phyloP scores from a whole-genome alignment of 2,888 invertebrate species.

The Rhyacophila evoluta region DNA sequence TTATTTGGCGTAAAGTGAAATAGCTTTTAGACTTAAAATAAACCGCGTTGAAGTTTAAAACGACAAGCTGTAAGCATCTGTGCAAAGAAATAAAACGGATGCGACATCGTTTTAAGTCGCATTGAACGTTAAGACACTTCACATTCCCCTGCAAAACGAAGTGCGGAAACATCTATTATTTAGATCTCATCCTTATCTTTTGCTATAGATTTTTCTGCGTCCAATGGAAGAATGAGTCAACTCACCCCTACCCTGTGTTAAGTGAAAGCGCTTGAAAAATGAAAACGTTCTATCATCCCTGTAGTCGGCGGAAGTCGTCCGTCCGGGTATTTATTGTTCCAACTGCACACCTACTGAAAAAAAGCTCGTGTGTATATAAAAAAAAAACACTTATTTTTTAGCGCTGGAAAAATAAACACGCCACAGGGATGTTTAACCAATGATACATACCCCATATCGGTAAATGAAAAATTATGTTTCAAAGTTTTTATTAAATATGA shows the following conservation, averaged over 20 bases:
- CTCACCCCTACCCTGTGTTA: constrained; percentile 23
- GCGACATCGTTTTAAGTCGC: neutral
- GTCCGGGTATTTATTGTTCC: constrained; percentile 46
- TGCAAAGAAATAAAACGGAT: neutral
- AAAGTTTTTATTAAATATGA: too few species aligned
- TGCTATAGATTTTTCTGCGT: constrained; percentile 30
- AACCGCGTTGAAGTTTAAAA: neutral
- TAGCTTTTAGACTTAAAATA: too few species aligned
- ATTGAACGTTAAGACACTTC: neutral
- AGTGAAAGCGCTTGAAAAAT: constrained; percentile 51
- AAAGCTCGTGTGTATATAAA: neutral
- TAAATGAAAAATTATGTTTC: too few species aligned
- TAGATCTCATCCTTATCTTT: constrained; percentile 39
- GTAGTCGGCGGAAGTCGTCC: constrained; percentile 42
- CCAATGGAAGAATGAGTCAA: constrained; percentile 20
- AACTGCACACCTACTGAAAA: constrained; percentile 33
- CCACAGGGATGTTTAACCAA: neutral
- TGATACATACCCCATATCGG: too few species aligned
- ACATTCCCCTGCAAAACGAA: neutral
- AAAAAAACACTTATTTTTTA: constrained; percentile 6
- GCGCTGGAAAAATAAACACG: neutral
- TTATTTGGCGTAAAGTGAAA: too few species aligned
- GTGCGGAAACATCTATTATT: constrained; percentile 41
- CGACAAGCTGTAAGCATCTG: constrained; percentile 23
- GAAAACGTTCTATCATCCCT: constrained; percentile 50